Evolutionary conservation across 2,888 invertebrate species (phyloP).

Genomic region (Parasteatoda lunata): DNA sequence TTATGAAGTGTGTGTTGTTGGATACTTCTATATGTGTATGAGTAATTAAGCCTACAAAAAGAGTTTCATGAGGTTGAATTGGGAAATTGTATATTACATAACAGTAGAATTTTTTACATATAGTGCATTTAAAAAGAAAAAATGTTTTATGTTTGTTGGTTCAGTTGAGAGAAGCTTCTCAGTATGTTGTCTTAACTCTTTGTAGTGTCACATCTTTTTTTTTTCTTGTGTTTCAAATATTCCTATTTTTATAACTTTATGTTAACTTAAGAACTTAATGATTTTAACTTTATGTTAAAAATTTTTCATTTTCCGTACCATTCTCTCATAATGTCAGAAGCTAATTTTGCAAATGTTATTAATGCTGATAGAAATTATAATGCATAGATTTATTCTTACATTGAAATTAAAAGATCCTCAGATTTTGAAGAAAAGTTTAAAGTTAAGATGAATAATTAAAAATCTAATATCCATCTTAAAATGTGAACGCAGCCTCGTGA

Average conservation of each 20-base stretch:
- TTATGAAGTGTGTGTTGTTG: constrained; percentile 3
- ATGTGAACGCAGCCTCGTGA: no score
- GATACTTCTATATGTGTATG: not conserved
- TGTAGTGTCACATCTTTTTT: no score
- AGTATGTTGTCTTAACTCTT: no score
- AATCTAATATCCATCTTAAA: no score
- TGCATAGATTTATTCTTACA: no score
- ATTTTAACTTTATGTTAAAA: not conserved
- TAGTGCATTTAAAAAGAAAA: not conserved
- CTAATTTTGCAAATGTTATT: no score
- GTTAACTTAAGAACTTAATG: not conserved
- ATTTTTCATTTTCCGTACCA: not conserved
- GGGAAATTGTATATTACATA: not conserved
- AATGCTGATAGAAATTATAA: no score
- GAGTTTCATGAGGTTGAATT: not conserved
- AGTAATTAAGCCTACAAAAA: not conserved
- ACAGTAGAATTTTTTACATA: not conserved
- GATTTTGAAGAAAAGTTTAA: no score
- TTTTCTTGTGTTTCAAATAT: not conserved
- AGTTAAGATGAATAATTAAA: no score
- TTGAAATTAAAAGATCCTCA: no score
- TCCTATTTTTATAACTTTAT: not conserved
- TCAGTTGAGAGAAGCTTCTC: no score
- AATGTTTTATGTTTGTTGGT: no score
- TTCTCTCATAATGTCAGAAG: not conserved